Base-by-base conservation (phyloP, 2,797 vertebrate species). In the Neoniphon sammara region DNA sequence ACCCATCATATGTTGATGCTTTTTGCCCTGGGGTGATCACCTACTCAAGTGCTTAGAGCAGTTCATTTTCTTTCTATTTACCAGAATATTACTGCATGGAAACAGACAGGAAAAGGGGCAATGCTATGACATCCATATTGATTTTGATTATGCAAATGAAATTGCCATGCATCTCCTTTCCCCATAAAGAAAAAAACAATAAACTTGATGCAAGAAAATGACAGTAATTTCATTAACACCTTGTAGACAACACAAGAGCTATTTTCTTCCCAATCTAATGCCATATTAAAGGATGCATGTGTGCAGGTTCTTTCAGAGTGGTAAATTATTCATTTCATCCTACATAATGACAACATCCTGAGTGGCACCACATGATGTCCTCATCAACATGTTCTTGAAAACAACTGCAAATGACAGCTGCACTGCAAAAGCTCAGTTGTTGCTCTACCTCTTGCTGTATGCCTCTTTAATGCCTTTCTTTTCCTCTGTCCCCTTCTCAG, bases 141-240 rank as follows among this genome's bases (percentile, higher is more conserved):
- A 77, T 74, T 85, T 81, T 76, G 77, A 81, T 78, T 49, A 67
- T 62, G 10, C 58, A 88, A 81, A 75, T 65, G 15, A 47, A 80
- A 74, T 70, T 27, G 54, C 23, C 10, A 46, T 42, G 5, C 57
- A 47, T 70, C 79, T 20, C 53, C 3, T 49, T 69, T 72, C 60
- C n/a, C 57, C 39, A 6, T 25, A 15, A 50, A n/a, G 44, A 65
- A 50, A 84, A 76, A 66, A 79, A 82, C 63, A 73, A 85, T 78
- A 62, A 84, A 76, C 12, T 39, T 69, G 7, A 61, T 70, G 66
- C 77, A 60, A 81, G 75, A 78, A 88, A 86, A 90, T 88, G 70
- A 85, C 87, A 80, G 55, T 58, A n/a, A 66, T 79, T 84, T 81
- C 72, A 86, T 85, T 70, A 80, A 81, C 46, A 75, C 52, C 42